Evolutionary conservation across 2,888 invertebrate species (phyloP), one percentile per base, ranked within the genome.

Genomic region (Calameuta filiformis): DNA sequence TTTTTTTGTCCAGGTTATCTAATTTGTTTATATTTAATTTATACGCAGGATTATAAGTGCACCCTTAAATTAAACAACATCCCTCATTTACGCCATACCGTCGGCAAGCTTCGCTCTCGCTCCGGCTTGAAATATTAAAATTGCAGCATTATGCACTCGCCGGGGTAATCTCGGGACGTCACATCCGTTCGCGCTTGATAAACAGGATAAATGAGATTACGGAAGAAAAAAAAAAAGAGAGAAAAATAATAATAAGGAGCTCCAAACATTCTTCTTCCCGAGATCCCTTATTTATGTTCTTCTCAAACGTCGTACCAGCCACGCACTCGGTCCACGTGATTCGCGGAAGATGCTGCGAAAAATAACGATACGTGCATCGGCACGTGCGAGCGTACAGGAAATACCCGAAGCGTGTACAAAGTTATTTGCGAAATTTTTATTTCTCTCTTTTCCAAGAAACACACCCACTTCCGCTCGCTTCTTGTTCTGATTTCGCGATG

Each of bases 11-110:
- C 23, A 40, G 40, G 56, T 1, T 23, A 56, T 1, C 33, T 73
- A 76, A 80, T 79, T 73, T 73, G 69, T 75, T 79, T 75, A 35
- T 69, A 77, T 69, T 77, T 79, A 80, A 79, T 79, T 79, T 76
- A 79, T 80, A 79, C 73, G 73, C 35, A 12, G 68, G 77, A 56
- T 23, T 23, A 40, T 75, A 73, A 76, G 80, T 69, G 76, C 73
- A 75, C 75, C 77, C 76, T 79, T 69, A 75, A 78, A 79, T 79
- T 77, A 78, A 78, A 78, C 75, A 76, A 79, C 35, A 56, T 33
- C 73, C 69, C 73, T 33, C 73, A 33, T 15, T 75, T 40, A 35
- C 40, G 71, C 34, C 34, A 34, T 34, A 35, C 34, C 4, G 31
- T 71, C 30, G 3, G 2, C 34, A 30, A 71, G 71, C 34, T 71